phyloP scores from a whole-genome alignment of 2,113 vertebrate genomes.

The Lagopus leucura region DNA sequence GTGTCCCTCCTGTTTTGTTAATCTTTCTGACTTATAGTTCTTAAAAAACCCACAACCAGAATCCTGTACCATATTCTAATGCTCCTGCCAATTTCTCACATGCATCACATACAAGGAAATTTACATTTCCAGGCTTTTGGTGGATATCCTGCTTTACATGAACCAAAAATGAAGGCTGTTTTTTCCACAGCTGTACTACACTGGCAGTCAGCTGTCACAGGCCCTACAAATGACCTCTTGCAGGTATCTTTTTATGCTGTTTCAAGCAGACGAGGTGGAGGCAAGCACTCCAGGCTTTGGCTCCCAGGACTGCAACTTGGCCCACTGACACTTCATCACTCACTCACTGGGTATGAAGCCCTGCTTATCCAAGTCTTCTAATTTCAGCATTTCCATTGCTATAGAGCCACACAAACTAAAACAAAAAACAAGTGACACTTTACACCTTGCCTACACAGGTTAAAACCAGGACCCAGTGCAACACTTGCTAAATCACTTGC shows the following conservation, averaged over 20 bases:
- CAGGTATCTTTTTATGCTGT: neutral
- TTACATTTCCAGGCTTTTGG: neutral
- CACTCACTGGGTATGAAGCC: neutral
- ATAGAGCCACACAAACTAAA: neutral
- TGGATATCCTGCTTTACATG: neutral
- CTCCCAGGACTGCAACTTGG: neutral
- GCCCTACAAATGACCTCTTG: neutral
- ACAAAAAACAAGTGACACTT: neutral
- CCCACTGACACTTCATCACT: neutral
- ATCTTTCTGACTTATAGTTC: neutral
- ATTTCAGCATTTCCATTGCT: neutral
- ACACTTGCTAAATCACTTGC: neutral
- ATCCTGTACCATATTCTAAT: neutral
- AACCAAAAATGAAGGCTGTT: neutral
- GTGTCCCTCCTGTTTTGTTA: neutral
- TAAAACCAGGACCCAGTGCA: neutral
- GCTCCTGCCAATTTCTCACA: neutral
- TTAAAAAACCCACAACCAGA: neutral
- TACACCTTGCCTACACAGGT: neutral
- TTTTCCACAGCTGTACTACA: neutral
- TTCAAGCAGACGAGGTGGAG: neutral
- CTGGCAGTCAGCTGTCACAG: neutral
- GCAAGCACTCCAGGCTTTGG: neutral
- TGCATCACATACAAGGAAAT: neutral
- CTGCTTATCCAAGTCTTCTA: neutral